Evolutionary conservation across 2,113 vertebrate genomes (phyloP), one percentile per base, ranked within the genome.

Genomic region (Poecilia latipinna): DNA sequence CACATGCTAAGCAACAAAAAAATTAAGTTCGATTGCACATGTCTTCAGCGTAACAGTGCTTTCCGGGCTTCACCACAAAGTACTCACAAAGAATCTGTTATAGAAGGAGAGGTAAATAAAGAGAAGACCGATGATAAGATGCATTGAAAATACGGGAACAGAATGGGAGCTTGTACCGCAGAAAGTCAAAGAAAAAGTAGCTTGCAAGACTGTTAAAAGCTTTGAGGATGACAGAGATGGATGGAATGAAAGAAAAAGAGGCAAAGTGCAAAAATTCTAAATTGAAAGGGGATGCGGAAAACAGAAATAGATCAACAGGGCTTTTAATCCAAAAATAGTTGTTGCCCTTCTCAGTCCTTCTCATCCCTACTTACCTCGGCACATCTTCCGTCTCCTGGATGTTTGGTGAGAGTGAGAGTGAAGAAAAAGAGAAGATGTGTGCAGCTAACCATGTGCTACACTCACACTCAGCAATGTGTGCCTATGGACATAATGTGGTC

Each of bases 241-340:
- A 88, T 72, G 7, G 76, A 72, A 77, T 86, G 82, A 66, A 76
- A 74, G 69, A 81, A 77, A 78, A 74, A 72, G 60, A 79, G 74
- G 70, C 74, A 77, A 77, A 68, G 82, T 74, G 78, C 87, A 78
- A 86, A 85, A 86, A 83, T 84, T 86, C 70, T 86, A 86, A 85
- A 88, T 84, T 89, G 78, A 86, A 82, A 78, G 77, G 65, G 72
- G 77, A 78, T 82, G 82, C 81, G 83, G 84, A 88, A 91, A 89
- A 86, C 90, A 86, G 82, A 85, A 89, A 89, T 91, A 90, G 86
- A 90, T 92, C 87, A 90, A 88, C 87, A 86, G 78, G 85, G 84
- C 75, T 84, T 92, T 91, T 88, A 89, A 90, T 89, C 88, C 82
- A 82, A 91, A 91, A 89, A 91, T 90, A 90, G 84, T 86, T 82